Base-by-base conservation (phyloP, 2,797 vertebrate species). In the Brotogeris chrysoptera region DNA sequence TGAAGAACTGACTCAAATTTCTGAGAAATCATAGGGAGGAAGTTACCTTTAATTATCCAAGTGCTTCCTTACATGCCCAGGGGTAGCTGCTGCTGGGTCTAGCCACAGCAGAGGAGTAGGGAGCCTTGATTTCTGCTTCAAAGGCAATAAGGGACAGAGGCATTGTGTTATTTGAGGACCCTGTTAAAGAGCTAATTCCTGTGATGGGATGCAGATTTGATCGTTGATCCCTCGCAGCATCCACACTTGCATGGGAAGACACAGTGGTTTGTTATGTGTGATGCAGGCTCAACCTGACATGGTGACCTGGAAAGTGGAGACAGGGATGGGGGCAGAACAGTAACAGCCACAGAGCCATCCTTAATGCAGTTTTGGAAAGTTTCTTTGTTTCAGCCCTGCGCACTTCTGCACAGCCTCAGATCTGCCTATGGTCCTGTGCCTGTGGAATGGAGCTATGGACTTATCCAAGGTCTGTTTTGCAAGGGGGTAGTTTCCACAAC, bases 251-350 rank as follows among this genome's bases (percentile, higher is more conserved):
- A 1, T 25, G 49, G 66, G 41, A 87, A 32, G 53, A 6, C 30
- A 4, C 39, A 2, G 12, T 3, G 1, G 11, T 73, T 27, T 57
- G 64, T 52, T 70, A 2, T 0, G 6, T 2, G 6, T 72, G 79
- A 28, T 2, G 2, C 27, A 25, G 57, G n/a, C 59, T 71, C 52
- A 74, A 0, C n/a, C 57, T 89, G 61, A 53, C 28, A 11, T 20
- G 46, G 15, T 80, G 80, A 30, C 64, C 55, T 65, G 66, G 49
- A 78, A 55, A 64, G 74, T 15, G 47, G 50, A 57, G 36, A 36
- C 61, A 68, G 61, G 39, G 52, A n/a, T 63, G 46, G 38, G 21
- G 12, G 2, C 50, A 88, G 71, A 81, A 4, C 46, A 39, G 23
- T 32, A 57, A 39, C 69, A 84, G 25, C 59, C 39, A 25, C 36